phyloP scores from a whole-genome alignment of 1,140 invertebrate species.

The Protaetia brevitarsis region DNA sequence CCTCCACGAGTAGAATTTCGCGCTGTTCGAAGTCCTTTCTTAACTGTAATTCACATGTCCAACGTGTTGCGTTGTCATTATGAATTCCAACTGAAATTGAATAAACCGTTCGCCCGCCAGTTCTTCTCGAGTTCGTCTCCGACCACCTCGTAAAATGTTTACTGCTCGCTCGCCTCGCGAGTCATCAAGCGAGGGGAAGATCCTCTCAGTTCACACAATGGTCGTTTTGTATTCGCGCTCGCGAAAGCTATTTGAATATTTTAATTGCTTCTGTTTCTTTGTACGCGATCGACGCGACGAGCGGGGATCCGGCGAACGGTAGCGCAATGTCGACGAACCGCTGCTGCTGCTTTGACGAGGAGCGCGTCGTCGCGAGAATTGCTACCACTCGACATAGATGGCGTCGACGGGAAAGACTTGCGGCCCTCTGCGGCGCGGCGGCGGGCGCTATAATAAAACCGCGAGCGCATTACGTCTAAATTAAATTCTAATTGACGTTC shows the following conservation, averaged over 20 bases:
- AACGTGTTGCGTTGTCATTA: slow-evolving; percentile 7
- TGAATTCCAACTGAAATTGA: slow-evolving; percentile 4
- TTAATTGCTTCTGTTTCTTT: background rate
- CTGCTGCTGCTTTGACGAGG: no score
- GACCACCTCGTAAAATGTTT: slow-evolving; percentile 5
- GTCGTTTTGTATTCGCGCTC: background rate
- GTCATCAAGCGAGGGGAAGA: no score
- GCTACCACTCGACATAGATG: background rate
- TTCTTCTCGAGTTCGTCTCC: background rate
- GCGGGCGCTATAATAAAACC: background rate
- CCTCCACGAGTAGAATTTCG: background rate
- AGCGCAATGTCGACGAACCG: background rate
- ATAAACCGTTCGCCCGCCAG: background rate
- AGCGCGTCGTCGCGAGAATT: background rate
- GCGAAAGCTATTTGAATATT: slow-evolving; percentile 8
- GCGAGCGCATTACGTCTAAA: background rate
- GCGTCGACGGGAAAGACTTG: background rate
- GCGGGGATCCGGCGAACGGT: background rate
- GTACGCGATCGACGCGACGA: no score
- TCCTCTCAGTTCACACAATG: background rate
- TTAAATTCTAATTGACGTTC: slow-evolving; percentile 10
- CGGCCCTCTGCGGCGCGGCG: background rate
- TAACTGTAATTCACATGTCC: no score
- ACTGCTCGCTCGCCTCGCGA: background rate
- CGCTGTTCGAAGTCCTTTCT: no score